Conservation (phyloP, 2,113 vertebrate genomes). For the Malurus melanocephalus region DNA sequence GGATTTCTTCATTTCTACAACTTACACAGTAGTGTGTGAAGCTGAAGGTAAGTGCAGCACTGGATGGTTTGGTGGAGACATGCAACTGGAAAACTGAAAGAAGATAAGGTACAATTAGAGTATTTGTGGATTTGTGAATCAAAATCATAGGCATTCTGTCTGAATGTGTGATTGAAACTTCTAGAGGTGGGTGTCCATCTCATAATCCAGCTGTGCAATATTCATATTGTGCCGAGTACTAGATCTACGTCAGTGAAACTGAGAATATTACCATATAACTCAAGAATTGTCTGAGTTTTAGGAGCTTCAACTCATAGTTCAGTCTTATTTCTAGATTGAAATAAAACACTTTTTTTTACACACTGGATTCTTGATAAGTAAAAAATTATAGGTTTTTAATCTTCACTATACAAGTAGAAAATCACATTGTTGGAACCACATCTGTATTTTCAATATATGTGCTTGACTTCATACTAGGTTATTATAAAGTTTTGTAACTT, state of each 20-base stretch:
- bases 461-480: neutral
- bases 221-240: neutral
- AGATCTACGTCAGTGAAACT: neutral
- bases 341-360: neutral
- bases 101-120: neutral
- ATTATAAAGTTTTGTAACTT: neutral
- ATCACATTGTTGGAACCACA: neutral
- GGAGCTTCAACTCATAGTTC: neutral
- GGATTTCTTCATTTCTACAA: neutral
- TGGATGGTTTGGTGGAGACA: neutral
- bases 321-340: neutral
- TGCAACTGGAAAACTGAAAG: neutral
- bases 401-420: neutral
- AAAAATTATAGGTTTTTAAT: neutral
- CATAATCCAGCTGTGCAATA: neutral
- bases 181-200: neutral
- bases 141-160: neutral
- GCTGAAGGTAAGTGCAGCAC: neutral
- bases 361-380: neutral
- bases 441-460: neutral
- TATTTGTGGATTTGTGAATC: neutral
- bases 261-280: neutral
- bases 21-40: neutral
- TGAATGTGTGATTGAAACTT: neutral
- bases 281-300: neutral